Evolutionary conservation across 2,797 vertebrate species (phyloP), one percentile per base, ranked within the genome.

Genomic region (Bufotes viridis): DNA sequence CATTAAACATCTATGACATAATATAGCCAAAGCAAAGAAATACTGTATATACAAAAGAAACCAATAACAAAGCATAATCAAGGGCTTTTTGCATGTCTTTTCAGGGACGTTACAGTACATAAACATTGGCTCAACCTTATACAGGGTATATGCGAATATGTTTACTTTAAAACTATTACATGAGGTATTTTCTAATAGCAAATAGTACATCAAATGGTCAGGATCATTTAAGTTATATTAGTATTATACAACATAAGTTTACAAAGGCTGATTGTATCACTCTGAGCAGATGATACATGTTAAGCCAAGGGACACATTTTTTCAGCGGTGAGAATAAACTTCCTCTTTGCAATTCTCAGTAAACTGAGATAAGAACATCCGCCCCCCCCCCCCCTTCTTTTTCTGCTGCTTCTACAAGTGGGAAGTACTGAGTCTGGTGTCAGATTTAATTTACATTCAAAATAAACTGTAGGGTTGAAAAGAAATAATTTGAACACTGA

Each of bases 71-170:
- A 84, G 17, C 22, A 74, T 26, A 74, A 49, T 70, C 51, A 29
- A 5, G 22, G 20, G 12, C 60, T 34, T 8, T 76, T 67, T 34
- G 15, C 10, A 75, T 12, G 34, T 78, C 51, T 17, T 49, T 63
- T 75, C n/a, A 42, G 51, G 49, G 72, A 78, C 51, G 20, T 78
- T 84, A 88, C 87, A 88, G 87, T 84, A 88, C 74, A 70, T 84
- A 29, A 79, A 84, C 22, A 84, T 70, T 69, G 63, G 29, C 75
- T 42, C 15, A 22, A 13, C 29, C 26, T 65, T 69, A 79, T 79
- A n/a, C n/a, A n/a, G n/a, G n/a, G n/a, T n/a, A 78, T 84, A 0
- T 84, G 34, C 55, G 53, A 84, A 69, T 7, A 67, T 67, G 53
- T 20, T 79, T 42, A 42, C 42, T 42, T 49, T 69, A 14, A 57